A percentile compares a stretch with the other conserved stretches of the same genome.
phyloP scores from a whole-genome alignment of 2,888 invertebrate genomes.

The Nebria salina region DNA sequence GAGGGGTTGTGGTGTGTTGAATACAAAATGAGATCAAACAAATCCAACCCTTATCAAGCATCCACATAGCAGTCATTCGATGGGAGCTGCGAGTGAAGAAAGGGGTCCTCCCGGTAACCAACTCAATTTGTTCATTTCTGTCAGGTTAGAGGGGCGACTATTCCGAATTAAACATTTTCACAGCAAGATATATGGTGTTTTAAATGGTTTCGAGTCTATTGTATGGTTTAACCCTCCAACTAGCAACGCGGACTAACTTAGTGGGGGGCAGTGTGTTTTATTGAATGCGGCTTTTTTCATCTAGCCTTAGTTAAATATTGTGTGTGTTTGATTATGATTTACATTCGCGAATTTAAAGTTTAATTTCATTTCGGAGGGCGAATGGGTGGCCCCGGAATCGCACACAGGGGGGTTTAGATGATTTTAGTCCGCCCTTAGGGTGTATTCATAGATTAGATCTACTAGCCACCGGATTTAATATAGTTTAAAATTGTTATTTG shows the following conservation, averaged over 20 bases:
- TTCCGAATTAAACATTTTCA: conserved; percentile 16
- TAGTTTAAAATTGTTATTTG: conserved; percentile 30
- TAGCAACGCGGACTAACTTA: neutral
- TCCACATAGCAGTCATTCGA: neutral
- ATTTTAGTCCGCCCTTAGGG: conserved; percentile 33
- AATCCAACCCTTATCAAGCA: neutral
- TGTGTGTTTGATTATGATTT: conserved; percentile 42
- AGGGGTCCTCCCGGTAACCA: neutral
- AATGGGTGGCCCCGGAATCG: no score
- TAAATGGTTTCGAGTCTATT: conserved; percentile 6
- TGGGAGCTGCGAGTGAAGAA: neutral
- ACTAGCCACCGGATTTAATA: conserved; percentile 41
- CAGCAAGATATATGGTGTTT: conserved; percentile 9
- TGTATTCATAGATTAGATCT: conserved; percentile 39
- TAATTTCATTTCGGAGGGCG: conserved; percentile 29
- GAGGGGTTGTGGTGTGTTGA: neutral
- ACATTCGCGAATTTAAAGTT: conserved; percentile 43
- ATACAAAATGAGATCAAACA: neutral
- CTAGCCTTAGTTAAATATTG: conserved; percentile 14
- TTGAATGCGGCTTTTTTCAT: conserved; percentile 1
- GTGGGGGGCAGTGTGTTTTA: conserved; percentile 9
- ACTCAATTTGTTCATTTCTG: conserved; percentile 15
- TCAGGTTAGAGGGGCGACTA: neutral
- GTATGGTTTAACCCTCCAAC: neutral
- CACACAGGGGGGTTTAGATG: conserved; percentile 23